Evolutionary conservation across 2,113 vertebrate genomes (phyloP), one percentile per base, ranked within the genome.

Genomic region (Lanius collurio): DNA sequence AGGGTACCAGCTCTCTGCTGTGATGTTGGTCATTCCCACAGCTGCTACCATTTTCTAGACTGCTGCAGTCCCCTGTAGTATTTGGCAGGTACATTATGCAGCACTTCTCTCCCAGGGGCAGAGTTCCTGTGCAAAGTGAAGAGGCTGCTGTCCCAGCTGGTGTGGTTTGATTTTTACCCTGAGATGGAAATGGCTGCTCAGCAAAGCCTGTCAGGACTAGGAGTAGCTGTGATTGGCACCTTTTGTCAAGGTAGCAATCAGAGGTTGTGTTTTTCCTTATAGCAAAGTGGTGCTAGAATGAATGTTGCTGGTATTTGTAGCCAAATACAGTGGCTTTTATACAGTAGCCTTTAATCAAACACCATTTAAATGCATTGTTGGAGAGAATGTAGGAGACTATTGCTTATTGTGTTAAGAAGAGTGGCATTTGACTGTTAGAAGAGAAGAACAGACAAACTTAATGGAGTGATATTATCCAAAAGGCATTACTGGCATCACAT

Each of bases 41-140:
- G 46, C 31, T 86, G 60, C 50, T 81, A 2, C 30, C 14, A 18
- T 57, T 88, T 75, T 44, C 49, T 79, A 37, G 56, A 27, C 0
- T 0, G 10, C 3, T 75, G 24, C 23, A 65, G n/a, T 35, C 19
- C 15, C 16, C 24, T 17, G 9, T 37, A 8, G 21, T 30, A 4
- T 44, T 57, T 10, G 4, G 23, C 37, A 17, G 18, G 5, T 56
- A 33, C 9, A 4, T 79, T 35, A 19, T 67, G 52, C 41, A 74
- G 18, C 60, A 74, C 4, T 44, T 82, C 8, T 42, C 52, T 78
- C 64, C 24, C 19, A 35, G 83, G 21, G 15, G 2, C n/a, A 47
- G 65, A 62, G 47, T 31, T 84, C 13, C 44, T 67, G 75, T 88
- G 42, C 23, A 20, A 8, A 39, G 24, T 1, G 1, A 39, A 65